Conservation (phyloP, 1,140 invertebrate genomes). For the Batillaria attramentaria region DNA sequence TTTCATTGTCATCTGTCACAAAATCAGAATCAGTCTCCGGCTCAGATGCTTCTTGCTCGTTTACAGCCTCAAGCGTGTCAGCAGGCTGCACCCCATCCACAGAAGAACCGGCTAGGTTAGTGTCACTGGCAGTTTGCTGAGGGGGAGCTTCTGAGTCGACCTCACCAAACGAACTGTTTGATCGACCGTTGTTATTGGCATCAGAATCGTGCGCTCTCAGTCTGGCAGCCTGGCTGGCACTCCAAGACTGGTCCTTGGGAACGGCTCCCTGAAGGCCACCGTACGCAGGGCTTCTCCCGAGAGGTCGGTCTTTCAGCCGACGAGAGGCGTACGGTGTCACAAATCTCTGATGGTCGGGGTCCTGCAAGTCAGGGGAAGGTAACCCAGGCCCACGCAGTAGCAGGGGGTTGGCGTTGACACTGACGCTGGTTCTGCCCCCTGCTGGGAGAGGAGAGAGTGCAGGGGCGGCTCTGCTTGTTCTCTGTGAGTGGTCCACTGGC, state of each 20-base stretch:
- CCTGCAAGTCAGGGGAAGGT: constrained; percentile 7
- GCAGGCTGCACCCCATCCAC: too few species aligned
- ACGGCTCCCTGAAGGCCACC: not conserved
- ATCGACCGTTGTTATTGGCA: too few species aligned
- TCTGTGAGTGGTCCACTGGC: not conserved
- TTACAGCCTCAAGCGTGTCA: too few species aligned
- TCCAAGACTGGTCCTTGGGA: not conserved
- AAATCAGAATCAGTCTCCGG: too few species aligned
- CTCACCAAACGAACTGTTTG: too few species aligned
- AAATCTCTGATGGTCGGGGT: constrained; percentile 19
- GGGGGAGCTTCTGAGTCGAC: too few species aligned
- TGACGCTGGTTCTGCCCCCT: not conserved
- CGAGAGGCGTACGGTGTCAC: constrained; percentile 17
- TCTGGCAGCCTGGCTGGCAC: not conserved
- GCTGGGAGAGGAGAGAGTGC: not conserved
- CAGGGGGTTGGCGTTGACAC: not conserved
- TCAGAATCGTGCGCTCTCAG: too few species aligned
- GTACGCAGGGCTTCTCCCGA: not conserved
- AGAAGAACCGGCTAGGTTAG: too few species aligned
- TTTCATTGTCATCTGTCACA: too few species aligned
- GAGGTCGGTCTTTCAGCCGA: constrained; percentile 13
- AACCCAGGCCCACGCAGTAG: not conserved
- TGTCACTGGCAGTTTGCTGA: too few species aligned
- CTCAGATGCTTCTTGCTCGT: too few species aligned
- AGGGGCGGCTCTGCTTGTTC: not conserved